Base-by-base conservation (phyloP, 2,113 vertebrate genomes). In the Ancistrus triradiatus region DNA sequence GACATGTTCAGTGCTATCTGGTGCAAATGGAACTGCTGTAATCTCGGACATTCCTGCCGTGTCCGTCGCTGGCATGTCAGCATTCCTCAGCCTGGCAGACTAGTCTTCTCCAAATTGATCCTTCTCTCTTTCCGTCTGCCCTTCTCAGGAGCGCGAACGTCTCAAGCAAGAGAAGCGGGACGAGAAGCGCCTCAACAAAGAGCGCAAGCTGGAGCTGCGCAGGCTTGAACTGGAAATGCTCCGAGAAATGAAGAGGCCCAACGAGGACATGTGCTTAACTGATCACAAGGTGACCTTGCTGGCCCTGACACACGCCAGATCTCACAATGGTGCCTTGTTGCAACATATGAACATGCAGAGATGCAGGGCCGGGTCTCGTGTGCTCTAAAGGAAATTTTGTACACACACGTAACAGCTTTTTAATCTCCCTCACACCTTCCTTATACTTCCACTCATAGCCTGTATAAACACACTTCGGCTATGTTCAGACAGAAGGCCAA, bases 261-360 rank as follows among this genome's bases (percentile, higher is more conserved):
- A 94, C 42, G 96, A 99, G 88, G 96, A 99, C 79, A 96, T 99
- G 95, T 98, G 95, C 78, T 90, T 99, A 79, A 91, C 94, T 64
- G 96, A 99, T 83, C 96, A 99, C 57, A 76, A 76, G 74, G 74
- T 76, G 59, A 49, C 11, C 17, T 22, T n/a, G 42, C n/a, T 51
- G 42, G 8, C 6, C 1, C 21, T 6, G 18, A 0, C 10, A 3
- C 10, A 22, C 18, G 3, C 4, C 38, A 42, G 6, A 13, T n/a
- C n/a, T 3, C 2, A 40, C 13, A 42, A 42, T 6, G n/a, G n/a
- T n/a, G 7, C 7, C 2, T 37, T 37, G n/a, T n/a, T n/a, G n/a
- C n/a, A n/a, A n/a, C n/a, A n/a, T n/a, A n/a, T n/a, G n/a, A n/a
- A n/a, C n/a, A n/a, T n/a, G n/a, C n/a, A n/a, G n/a, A n/a, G n/a